Percentiles rank a stretch among this genome's conserved stretches.
Conservation (phyloP, 2,888 invertebrate genomes). For the Craniophora ligustri region DNA sequence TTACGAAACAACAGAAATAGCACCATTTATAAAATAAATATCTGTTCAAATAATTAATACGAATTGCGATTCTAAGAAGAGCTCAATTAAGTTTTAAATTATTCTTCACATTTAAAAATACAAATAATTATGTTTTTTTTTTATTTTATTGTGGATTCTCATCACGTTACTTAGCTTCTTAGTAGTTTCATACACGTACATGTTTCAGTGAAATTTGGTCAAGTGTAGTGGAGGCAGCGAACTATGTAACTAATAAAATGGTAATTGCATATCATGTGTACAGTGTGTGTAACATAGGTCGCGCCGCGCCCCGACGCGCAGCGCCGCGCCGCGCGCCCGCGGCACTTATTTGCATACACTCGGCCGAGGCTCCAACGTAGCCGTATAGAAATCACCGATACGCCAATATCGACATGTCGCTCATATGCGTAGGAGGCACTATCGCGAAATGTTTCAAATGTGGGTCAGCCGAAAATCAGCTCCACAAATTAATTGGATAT, state of each 20-base stretch:
- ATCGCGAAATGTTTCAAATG: constrained; percentile 76
- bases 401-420: constrained; percentile 75
- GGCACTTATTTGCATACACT: constrained; percentile 72
- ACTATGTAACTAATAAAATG: constrained; percentile 56
- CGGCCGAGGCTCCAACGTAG: constrained; percentile 55
- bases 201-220: constrained; percentile 42
- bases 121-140: background rate
- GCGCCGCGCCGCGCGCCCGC: constrained; percentile 63
- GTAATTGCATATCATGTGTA: constrained; percentile 55
- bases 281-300: constrained; percentile 48
- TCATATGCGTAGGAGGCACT: constrained; percentile 73
- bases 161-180: background rate
- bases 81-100: constrained; percentile 12
- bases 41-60: background rate
- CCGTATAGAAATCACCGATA: constrained; percentile 70
- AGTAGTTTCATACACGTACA: constrained; percentile 32
- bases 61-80: background rate
- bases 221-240: constrained; percentile 37
- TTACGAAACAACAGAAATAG: too few species aligned
- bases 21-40: background rate
- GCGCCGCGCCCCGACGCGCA: constrained; percentile 57
- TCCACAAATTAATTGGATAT: constrained; percentile 74
- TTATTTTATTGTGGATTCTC: background rate
- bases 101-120: constrained; percentile 9
- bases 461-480: constrained; percentile 78